These are phyloP conservation scores for Telmatochromis brachygnathus DNA, from an alignment of 2,113 vertebrate species.

Conservation along the genomic window DNA sequence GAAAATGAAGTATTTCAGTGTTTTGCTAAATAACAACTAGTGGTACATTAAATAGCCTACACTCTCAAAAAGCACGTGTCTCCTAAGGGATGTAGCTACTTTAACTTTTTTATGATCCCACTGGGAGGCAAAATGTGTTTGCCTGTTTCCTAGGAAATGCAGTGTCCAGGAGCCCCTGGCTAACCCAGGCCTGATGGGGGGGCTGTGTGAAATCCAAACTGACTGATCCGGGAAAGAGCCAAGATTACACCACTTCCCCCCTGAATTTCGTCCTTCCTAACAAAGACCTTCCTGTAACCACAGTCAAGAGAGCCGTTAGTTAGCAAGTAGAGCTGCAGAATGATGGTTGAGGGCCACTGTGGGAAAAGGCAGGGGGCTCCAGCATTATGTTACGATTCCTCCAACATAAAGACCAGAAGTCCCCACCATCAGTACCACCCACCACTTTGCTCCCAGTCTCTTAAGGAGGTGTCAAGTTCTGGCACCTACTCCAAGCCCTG, in stretches of 20 bases:
- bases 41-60: neutral
- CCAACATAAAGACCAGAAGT: constrained; percentile 22
- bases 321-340: constrained; percentile 60
- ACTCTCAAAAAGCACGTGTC: neutral
- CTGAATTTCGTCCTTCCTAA: constrained; percentile 60
- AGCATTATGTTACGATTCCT: constrained; percentile 62
- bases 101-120: constrained; percentile 22
- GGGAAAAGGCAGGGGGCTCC: constrained; percentile 67
- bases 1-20: neutral
- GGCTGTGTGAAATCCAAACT: constrained; percentile 76
- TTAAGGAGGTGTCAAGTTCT: constrained; percentile 60
- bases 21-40: neutral
- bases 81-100: neutral
- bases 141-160: constrained; percentile 55
- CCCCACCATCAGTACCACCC: constrained; percentile 37
- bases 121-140: constrained; percentile 32
- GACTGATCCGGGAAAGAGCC: constrained; percentile 79
- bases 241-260: constrained; percentile 75
- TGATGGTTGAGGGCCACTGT: constrained; percentile 69
- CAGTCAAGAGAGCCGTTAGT: constrained; percentile 72
- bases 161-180: constrained; percentile 55
- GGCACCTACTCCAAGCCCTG: constrained; percentile 51
- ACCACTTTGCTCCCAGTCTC: constrained; percentile 37
- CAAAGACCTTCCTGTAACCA: constrained; percentile 74
- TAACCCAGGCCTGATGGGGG: constrained; percentile 54